Evolutionary conservation across 1,140 invertebrate genomes (phyloP).

Genomic region (Pachyrhynchus sulphureomaculatus): DNA sequence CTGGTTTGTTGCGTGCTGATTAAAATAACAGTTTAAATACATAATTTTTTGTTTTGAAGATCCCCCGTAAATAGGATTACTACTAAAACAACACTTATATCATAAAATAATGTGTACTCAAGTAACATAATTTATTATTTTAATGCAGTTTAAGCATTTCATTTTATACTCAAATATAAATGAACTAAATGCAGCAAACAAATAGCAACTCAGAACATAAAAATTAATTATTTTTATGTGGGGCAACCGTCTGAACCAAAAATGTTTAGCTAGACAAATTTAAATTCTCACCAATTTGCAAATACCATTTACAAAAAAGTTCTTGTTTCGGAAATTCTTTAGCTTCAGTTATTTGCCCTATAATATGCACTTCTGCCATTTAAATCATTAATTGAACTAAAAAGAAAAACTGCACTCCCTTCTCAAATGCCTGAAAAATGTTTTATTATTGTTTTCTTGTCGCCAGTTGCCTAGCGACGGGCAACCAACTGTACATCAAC

Average conservation of each 20-base stretch:
- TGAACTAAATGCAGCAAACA: no score
- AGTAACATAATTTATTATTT: no score
- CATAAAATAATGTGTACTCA: no score
- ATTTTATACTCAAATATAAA: no score
- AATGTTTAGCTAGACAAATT: constrained; percentile 16
- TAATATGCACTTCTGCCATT: constrained; percentile 89
- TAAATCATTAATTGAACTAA: background rate
- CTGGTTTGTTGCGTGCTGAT: no score
- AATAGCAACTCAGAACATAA: background rate
- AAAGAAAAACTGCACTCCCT: background rate
- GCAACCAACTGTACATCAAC: no score
- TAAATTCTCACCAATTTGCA: constrained; percentile 70
- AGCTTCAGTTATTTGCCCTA: constrained; percentile 78
- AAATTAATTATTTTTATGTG: background rate
- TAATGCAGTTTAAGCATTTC: no score
- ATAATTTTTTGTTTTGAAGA: no score
- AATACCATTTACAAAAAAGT: constrained; percentile 87
- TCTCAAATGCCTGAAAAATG: background rate
- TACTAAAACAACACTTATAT: no score
- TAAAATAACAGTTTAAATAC: no score
- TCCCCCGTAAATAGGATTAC: no score
- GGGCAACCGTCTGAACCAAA: constrained; percentile 3
- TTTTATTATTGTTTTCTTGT: background rate
- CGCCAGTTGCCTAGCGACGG: no score
- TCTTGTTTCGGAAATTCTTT: constrained; percentile 72